A percentile compares a stretch with the other conserved stretches of the same genome.
phyloP scores from a whole-genome alignment of 2,797 vertebrate species.

The Dipus sagitta region DNA sequence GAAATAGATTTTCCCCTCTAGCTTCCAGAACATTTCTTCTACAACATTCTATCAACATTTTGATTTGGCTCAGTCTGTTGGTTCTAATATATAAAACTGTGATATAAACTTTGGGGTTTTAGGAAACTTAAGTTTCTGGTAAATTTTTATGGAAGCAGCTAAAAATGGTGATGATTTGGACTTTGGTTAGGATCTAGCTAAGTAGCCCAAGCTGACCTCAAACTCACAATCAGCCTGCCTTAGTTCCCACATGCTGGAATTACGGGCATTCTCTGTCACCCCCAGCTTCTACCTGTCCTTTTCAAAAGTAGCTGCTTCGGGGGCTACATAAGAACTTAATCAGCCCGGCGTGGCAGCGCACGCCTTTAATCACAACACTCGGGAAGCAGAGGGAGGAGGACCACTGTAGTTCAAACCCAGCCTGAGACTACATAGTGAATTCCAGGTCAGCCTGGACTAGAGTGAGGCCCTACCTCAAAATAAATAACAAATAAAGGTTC shows the following conservation, averaged over 20 bases:
- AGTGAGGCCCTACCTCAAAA: too few relatives aligned
- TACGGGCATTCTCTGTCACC: neutral
- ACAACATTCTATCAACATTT: neutral
- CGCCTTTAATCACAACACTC: too few relatives aligned
- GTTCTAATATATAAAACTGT: neutral
- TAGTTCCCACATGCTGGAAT: neutral
- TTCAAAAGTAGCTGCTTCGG: neutral
- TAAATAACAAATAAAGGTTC: too few relatives aligned
- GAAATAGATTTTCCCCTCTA: neutral
- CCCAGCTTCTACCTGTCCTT: neutral
- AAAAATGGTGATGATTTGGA: neutral
- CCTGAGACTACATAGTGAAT: too few relatives aligned
- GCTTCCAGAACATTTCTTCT: slow-evolving; percentile 29
- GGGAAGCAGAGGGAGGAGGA: too few relatives aligned
- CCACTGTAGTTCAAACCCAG: too few relatives aligned
- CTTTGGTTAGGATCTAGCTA: neutral
- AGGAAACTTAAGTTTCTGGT: neutral
- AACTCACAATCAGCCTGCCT: neutral
- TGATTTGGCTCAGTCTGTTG: neutral
- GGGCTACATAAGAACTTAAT: too few relatives aligned
- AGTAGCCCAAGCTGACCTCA: neutral
- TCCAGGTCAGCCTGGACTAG: too few relatives aligned
- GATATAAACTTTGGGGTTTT: neutral
- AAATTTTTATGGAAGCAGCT: neutral
- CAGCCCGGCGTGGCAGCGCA: too few relatives aligned